phyloP scores from a whole-genome alignment of 2,888 invertebrate genomes.

The Ormyrus pomaceus region DNA sequence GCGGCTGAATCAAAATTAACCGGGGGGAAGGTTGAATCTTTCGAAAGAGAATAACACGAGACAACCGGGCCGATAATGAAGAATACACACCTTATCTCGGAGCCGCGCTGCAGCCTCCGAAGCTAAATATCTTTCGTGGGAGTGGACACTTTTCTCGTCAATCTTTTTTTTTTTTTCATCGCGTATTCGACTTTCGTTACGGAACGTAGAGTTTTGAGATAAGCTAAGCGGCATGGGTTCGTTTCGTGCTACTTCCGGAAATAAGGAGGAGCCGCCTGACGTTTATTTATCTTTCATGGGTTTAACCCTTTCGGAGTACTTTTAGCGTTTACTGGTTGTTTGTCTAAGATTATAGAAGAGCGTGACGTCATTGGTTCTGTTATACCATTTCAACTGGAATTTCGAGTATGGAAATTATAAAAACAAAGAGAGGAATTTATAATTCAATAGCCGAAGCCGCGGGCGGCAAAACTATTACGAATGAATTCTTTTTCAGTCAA shows the following conservation, averaged over 20 bases:
- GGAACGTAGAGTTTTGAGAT: neutral
- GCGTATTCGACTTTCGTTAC: too few species aligned
- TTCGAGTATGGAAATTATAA: too few species aligned
- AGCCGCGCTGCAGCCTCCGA: slow-evolving; percentile 25
- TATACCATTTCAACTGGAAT: too few species aligned
- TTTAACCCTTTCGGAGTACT: slow-evolving; percentile 31
- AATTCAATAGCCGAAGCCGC: too few species aligned
- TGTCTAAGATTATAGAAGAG: neutral
- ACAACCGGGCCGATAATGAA: slow-evolving; percentile 16
- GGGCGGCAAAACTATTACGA: neutral
- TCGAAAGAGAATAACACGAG: slow-evolving; percentile 39
- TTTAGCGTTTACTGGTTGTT: too few species aligned
- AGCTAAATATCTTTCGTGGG: neutral
- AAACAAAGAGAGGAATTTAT: too few species aligned
- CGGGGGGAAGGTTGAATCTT: slow-evolving; percentile 15
- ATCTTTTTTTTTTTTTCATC: neutral
- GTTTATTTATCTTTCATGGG: slow-evolving; percentile 15
- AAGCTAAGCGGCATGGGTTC: slow-evolving; percentile 12
- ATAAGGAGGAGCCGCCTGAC: slow-evolving; percentile 20
- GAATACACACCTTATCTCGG: slow-evolving; percentile 28
- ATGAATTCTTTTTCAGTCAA: neutral
- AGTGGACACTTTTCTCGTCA: neutral
- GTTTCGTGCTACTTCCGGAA: slow-evolving; percentile 16
- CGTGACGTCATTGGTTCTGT: slow-evolving; percentile 22
- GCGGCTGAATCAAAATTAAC: slow-evolving; percentile 9